phyloP scores from a whole-genome alignment of 1,140 invertebrate genomes.

The Musca domestica region DNA sequence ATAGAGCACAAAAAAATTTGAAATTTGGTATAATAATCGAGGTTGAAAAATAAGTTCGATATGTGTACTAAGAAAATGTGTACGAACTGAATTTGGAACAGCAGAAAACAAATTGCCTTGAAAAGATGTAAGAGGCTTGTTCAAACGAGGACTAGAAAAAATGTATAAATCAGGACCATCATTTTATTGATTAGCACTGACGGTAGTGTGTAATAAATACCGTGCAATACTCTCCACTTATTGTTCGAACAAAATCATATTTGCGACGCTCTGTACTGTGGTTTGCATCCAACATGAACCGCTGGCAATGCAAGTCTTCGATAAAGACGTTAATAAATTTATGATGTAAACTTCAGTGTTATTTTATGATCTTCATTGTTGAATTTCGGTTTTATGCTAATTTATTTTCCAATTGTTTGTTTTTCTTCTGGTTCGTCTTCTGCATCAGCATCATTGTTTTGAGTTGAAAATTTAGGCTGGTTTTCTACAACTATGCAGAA shows the following conservation, averaged over 20 bases:
- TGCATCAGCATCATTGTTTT: background rate
- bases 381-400: conserved; percentile 16
- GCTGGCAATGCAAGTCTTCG: no score
- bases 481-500: background rate
- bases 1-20: no score
- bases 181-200: conserved; percentile 13
- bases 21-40: no score
- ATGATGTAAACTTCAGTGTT: conserved; percentile 14
- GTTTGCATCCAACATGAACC: no score
- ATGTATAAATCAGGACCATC: background rate
- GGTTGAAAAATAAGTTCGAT: no score
- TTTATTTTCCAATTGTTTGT: background rate
- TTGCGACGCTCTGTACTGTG: background rate
- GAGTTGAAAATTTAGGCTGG: background rate
- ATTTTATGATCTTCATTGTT: conserved; percentile 1
- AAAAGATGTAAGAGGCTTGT: no score
- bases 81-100: no score
- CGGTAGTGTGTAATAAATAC: background rate
- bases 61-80: no score
- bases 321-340: conserved; percentile 9
- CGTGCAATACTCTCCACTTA: background rate
- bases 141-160: no score
- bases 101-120: no score
- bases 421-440: background rate
- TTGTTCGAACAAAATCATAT: background rate